phyloP scores from a whole-genome alignment of 2,888 invertebrate species.

The Limnephilus lunatus region DNA sequence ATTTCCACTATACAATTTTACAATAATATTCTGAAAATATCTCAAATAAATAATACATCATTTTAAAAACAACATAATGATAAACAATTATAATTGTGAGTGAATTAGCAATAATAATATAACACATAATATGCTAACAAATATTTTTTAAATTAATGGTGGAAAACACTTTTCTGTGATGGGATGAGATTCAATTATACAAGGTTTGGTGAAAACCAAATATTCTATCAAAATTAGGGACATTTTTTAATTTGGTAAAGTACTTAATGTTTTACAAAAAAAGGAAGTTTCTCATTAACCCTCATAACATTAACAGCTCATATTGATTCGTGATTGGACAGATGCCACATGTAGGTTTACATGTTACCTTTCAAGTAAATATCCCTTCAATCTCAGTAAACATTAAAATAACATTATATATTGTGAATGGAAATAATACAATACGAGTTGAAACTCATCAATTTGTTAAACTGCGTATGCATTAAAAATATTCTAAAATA shows the following conservation, averaged over 20 bases:
- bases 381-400: not conserved
- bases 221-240: not conserved
- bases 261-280: not conserved
- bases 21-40: constrained; percentile 54
- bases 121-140: constrained; percentile 20
- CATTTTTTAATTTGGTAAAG: not conserved
- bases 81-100: constrained; percentile 14
- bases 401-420: not conserved
- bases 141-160: not conserved
- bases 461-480: not conserved
- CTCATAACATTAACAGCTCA: not conserved
- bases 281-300: not conserved
- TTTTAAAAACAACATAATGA: constrained; percentile 1
- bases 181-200: constrained; percentile 52
- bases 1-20: constrained; percentile 59
- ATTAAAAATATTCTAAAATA: constrained; percentile 26
- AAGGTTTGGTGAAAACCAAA: not conserved
- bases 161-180: not conserved
- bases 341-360: not conserved
- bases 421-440: not conserved
- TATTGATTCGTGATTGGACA: not conserved
- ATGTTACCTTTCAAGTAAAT: not conserved
- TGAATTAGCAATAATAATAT: constrained; percentile 5
- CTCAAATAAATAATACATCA: constrained; percentile 56
- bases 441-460: not conserved